Percentiles rank a stretch among this genome's conserved stretches.
phyloP scores from a whole-genome alignment of 2,113 vertebrate species.

The Cynoglossus semilaevis region DNA sequence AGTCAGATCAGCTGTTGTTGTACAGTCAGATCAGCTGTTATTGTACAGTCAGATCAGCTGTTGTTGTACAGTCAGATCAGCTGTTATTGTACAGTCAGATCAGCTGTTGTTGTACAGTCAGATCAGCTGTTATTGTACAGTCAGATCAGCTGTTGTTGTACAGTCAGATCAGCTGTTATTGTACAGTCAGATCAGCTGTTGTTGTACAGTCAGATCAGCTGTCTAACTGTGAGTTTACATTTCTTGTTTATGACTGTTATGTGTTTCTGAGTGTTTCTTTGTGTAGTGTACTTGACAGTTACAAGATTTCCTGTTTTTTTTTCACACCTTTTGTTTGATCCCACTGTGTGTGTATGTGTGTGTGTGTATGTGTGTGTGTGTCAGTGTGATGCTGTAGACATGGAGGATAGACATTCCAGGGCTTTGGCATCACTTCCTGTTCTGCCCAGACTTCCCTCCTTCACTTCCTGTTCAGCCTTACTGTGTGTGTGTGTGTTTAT shows the following conservation, averaged over 20 bases:
- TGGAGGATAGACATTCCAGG: conserved; percentile 56
- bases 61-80: too few relatives aligned
- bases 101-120: too few relatives aligned
- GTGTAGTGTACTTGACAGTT: neutral
- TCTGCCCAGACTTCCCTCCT: conserved; percentile 49
- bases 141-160: too few relatives aligned
- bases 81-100: too few relatives aligned
- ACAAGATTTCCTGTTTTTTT: conserved; percentile 70
- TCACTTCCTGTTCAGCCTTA: conserved; percentile 62
- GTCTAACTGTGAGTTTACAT: neutral
- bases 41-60: too few relatives aligned
- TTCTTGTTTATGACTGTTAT: conserved; percentile 7
- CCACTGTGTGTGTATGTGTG: neutral
- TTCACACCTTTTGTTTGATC: conserved; percentile 53
- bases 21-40: too few relatives aligned
- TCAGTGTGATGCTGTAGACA: conserved; percentile 17
- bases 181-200: too few relatives aligned
- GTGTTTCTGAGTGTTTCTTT: too few relatives aligned
- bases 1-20: too few relatives aligned
- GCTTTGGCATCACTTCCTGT: conserved; percentile 66
- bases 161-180: too few relatives aligned
- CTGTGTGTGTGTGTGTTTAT: conserved; percentile 34
- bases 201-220: too few relatives aligned
- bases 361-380: conserved; percentile 30
- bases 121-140: too few relatives aligned